These are phyloP conservation scores for Cheilosia impressa DNA, from an alignment of 2,888 invertebrate genomes.

Conservation along the genomic window DNA sequence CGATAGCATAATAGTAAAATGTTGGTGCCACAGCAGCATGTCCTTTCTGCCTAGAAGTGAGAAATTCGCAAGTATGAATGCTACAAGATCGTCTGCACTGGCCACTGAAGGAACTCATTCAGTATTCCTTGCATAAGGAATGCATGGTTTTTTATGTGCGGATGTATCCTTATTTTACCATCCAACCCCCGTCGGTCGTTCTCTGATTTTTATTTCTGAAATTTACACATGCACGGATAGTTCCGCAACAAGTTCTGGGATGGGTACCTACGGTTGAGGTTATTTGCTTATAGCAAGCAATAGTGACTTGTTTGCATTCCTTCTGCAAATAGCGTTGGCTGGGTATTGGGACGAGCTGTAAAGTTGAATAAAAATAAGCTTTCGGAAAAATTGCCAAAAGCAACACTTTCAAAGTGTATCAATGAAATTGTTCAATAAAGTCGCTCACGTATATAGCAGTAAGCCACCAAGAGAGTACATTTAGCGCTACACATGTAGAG, in stretches of 20 bases:
- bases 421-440: constrained; percentile 48
- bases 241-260: constrained; percentile 40
- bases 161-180: constrained; percentile 4
- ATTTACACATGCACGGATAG: constrained; percentile 47
- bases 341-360: not conserved
- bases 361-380: constrained; percentile 13
- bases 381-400: constrained; percentile 17
- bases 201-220: constrained; percentile 39
- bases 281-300: constrained; percentile 47
- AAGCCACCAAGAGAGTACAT: not conserved
- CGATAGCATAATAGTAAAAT: constrained; percentile 20
- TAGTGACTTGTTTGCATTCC: constrained; percentile 27
- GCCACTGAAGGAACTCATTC: constrained; percentile 20
- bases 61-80: constrained; percentile 26
- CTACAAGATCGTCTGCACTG: constrained; percentile 17
- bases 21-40: not conserved
- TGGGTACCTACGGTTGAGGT: constrained; percentile 21
- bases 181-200: not conserved
- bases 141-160: not conserved
- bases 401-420: constrained; percentile 43
- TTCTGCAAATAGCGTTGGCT: not conserved
- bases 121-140: constrained; percentile 28
- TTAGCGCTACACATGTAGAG: not conserved
- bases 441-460: not conserved
- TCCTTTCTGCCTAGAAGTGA: constrained; percentile 6